Percentiles rank a stretch among this genome's conserved stretches.
These are phyloP conservation scores for Hedya salicella DNA, from an alignment of 2,888 invertebrate genomes.

Conservation along the genomic window DNA sequence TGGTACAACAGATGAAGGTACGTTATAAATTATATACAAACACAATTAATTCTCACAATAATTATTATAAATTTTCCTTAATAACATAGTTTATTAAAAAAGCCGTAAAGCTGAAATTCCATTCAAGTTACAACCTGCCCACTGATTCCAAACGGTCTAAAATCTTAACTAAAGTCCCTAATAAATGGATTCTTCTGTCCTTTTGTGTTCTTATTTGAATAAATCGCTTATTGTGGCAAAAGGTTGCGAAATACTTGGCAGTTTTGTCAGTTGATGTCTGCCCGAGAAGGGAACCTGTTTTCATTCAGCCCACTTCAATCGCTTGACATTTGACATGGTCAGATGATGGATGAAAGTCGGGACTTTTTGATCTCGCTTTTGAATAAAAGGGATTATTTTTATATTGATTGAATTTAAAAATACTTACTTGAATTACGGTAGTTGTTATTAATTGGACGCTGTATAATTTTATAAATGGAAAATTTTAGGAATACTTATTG, in stretches of 20 bases:
- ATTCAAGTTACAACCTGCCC: conserved; percentile 37
- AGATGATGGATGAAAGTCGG: conserved; percentile 41
- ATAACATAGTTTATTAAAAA: neutral
- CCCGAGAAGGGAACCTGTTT: conserved; percentile 38
- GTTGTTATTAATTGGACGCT: conserved; percentile 17
- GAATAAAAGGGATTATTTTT: conserved; percentile 26
- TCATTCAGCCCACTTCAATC: conserved; percentile 32
- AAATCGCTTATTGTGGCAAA: conserved; percentile 40
- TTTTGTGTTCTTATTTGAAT: conserved; percentile 42
- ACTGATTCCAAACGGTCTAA: conserved; percentile 25
- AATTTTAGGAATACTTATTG: neutral
- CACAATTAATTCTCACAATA: neutral
- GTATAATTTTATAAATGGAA: neutral
- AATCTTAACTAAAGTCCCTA: conserved; percentile 34
- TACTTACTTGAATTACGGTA: conserved; percentile 12
- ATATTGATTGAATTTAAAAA: conserved; percentile 16
- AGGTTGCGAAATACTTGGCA: conserved; percentile 41
- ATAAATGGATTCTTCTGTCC: conserved; percentile 25
- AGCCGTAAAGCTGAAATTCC: neutral
- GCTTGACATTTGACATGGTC: conserved; percentile 41
- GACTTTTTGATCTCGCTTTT: conserved; percentile 32
- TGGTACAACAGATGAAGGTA: conserved; percentile 80
- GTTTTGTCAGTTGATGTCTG: conserved; percentile 16
- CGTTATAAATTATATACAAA: conserved; percentile 45
- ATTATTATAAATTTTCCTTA: neutral